phyloP scores from a whole-genome alignment of 2,797 vertebrate genomes.

The Protosalanx chinensis region DNA sequence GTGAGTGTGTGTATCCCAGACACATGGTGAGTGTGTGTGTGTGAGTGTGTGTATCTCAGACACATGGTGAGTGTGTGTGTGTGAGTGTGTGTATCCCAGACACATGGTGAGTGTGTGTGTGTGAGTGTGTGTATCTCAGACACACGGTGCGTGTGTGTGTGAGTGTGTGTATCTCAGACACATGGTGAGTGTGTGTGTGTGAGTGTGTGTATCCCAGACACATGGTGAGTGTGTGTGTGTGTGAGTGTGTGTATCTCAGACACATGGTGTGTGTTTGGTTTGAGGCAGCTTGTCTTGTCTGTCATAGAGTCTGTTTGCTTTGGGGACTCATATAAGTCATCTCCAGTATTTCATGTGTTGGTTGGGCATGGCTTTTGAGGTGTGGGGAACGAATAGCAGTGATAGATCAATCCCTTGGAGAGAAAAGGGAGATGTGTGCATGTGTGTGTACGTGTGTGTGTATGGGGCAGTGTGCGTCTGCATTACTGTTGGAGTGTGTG shows the following conservation, averaged over 20 bases:
- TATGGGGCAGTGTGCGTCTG: neutral
- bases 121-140: no score
- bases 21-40: no score
- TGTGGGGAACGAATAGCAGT: neutral
- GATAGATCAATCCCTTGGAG: conserved; percentile 8
- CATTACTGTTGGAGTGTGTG: neutral
- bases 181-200: no score
- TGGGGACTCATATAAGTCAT: conserved; percentile 11
- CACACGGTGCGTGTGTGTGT: no score
- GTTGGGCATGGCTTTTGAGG: conserved; percentile 8
- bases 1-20: no score
- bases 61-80: no score
- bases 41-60: no score
- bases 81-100: no score
- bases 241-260: neutral
- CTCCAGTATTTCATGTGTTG: conserved; percentile 12
- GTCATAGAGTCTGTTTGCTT: conserved; percentile 1
- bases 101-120: no score
- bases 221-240: no score
- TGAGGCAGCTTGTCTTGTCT: neutral
- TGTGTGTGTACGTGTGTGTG: neutral
- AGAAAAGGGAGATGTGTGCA: neutral
- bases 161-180: no score
- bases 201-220: no score
- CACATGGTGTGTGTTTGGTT: neutral